phyloP scores from a whole-genome alignment of 92 coral and sea anemone genomes.

The Zoanthus solanderi region DNA sequence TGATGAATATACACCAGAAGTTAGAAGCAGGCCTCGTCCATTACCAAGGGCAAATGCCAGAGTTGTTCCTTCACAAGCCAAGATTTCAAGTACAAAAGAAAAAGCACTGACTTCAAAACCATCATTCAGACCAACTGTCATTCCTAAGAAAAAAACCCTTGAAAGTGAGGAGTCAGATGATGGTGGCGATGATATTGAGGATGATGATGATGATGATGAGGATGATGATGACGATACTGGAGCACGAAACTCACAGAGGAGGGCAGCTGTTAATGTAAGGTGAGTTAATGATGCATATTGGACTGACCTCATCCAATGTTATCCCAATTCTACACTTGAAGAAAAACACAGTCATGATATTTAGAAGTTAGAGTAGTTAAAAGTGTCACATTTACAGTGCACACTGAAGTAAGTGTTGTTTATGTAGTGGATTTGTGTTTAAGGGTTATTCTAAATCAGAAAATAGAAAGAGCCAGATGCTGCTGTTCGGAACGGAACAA shows the following conservation, averaged over 20 bases:
- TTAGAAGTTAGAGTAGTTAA: no score
- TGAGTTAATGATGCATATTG: neutral
- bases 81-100: constrained; percentile 46
- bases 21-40: constrained; percentile 79
- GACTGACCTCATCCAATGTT: no score
- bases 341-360: no score
- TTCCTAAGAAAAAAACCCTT: constrained; percentile 50
- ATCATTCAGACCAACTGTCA: constrained; percentile 41
- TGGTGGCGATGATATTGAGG: constrained; percentile 52
- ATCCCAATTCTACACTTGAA: no score
- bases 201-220: constrained; percentile 77
- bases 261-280: constrained; percentile 81
- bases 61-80: constrained; percentile 73
- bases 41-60: constrained; percentile 92
- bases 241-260: constrained; percentile 75
- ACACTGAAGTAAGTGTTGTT: no score
- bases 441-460: no score
- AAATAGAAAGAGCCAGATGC: no score
- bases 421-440: no score
- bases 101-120: constrained; percentile 17
- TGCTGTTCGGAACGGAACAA: no score
- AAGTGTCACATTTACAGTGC: no score
- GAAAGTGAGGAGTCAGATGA: constrained; percentile 72
- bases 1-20: constrained; percentile 82
- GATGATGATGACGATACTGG: constrained; percentile 30